These are phyloP conservation scores for Callionymus lyra DNA, from an alignment of 2,113 vertebrate genomes.

Conservation along the genomic window DNA sequence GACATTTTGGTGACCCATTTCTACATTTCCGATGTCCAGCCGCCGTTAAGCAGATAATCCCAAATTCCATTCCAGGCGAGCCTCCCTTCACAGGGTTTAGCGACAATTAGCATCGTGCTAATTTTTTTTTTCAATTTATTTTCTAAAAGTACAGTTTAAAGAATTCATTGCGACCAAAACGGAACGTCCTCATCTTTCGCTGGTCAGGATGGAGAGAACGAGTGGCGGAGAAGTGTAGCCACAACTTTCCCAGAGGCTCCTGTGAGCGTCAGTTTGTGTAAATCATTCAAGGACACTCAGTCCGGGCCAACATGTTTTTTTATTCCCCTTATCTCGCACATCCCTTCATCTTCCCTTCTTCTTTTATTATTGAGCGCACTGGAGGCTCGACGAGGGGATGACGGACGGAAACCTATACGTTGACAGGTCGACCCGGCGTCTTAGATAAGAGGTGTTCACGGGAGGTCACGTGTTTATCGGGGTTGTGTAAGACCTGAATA, in stretches of 20 bases:
- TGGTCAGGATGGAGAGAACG: slow-evolving; percentile 8
- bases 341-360: slow-evolving; percentile 29
- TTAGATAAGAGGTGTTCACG: slow-evolving; percentile 1
- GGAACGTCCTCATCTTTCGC: slow-evolving; percentile 5
- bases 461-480: slow-evolving; percentile 15
- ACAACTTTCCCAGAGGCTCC: slow-evolving; percentile 54
- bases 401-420: not conserved
- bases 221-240: slow-evolving; percentile 25
- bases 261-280: slow-evolving; percentile 54
- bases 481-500: not conserved
- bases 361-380: slow-evolving; percentile 52
- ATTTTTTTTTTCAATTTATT: too few relatives aligned
- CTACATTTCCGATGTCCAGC: not conserved
- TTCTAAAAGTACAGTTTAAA: too few relatives aligned
- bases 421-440: slow-evolving; percentile 3
- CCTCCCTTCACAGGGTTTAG: not conserved
- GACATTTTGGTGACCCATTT: slow-evolving; percentile 3
- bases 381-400: not conserved
- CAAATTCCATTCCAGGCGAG: not conserved
- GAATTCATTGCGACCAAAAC: too few relatives aligned
- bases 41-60: not conserved
- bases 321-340: slow-evolving; percentile 34
- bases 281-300: slow-evolving; percentile 61
- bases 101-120: too few relatives aligned
- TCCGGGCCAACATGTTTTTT: slow-evolving; percentile 47